Evolutionary conservation across 1,140 invertebrate species (phyloP).

Genomic region (Platyura marginata): DNA sequence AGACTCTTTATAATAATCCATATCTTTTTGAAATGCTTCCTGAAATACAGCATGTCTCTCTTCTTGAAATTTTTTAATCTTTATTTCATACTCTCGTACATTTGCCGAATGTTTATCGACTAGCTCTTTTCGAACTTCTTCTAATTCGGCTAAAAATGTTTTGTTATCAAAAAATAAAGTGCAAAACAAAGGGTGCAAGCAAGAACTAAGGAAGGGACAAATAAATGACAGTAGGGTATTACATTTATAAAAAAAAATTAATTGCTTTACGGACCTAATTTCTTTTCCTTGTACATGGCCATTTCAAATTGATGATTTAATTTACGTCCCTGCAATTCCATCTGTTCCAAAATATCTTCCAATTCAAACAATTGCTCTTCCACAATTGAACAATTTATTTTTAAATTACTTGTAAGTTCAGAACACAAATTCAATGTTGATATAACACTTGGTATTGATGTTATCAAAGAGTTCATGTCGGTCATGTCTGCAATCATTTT

Average conservation of each 20-base stretch:
- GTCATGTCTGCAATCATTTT: conserved; percentile 31
- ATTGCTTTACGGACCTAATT: conserved; percentile 20
- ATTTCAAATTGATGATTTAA: conserved; percentile 43
- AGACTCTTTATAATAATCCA: conserved; percentile 39
- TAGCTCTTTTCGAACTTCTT: conserved; percentile 30
- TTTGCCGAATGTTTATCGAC: conserved; percentile 36
- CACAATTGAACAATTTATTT: conserved; percentile 38
- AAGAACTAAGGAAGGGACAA: background rate
- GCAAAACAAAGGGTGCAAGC: background rate
- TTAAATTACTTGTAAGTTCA: conserved; percentile 21
- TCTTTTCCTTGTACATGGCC: conserved; percentile 43
- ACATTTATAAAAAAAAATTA: too few relatives aligned
- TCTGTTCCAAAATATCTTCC: conserved; percentile 43
- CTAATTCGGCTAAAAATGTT: conserved; percentile 10
- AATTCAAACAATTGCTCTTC: conserved; percentile 36
- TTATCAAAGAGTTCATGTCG: conserved; percentile 31
- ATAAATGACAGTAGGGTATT: background rate
- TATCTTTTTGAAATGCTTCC: conserved; percentile 43
- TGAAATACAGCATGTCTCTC: conserved; percentile 47
- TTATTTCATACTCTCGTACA: conserved; percentile 33
- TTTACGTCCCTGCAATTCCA: conserved; percentile 40
- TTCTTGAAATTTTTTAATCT: conserved; percentile 28
- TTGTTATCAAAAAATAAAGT: too few relatives aligned
- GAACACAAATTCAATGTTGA: conserved; percentile 25
- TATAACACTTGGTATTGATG: conserved; percentile 36